Conservation (phyloP, 2,888 invertebrate species). For the Neoscelio sp. region DNA sequence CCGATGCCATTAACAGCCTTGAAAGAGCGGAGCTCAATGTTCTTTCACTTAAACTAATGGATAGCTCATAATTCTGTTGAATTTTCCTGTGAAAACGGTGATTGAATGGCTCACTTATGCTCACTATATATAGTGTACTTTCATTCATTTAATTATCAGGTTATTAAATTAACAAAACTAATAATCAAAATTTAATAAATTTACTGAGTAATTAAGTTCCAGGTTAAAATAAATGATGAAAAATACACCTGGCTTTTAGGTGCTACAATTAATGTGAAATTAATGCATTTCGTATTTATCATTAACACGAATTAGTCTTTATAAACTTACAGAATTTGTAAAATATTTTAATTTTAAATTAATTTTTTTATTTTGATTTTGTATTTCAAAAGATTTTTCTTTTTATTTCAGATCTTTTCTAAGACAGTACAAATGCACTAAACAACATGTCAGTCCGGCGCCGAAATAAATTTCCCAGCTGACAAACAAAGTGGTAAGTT, state of each 20-base stretch:
- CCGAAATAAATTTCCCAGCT: constrained; percentile 71
- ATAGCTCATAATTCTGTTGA: constrained; percentile 43
- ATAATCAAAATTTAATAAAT: constrained; percentile 20
- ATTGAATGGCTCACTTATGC: constrained; percentile 25
- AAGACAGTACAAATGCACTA: constrained; percentile 14
- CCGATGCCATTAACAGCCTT: constrained; percentile 37
- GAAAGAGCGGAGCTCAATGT: constrained; percentile 31
- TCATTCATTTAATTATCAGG: constrained; percentile 17
- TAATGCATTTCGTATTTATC: too few relatives aligned
- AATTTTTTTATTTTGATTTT: too few relatives aligned
- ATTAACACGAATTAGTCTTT: too few relatives aligned
- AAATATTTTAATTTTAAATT: too few relatives aligned
- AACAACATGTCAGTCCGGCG: constrained; percentile 69
- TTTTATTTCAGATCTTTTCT: constrained; percentile 63
- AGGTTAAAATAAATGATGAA: background rate
- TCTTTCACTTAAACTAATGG: constrained; percentile 57
- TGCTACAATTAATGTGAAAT: too few relatives aligned
- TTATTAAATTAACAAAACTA: constrained; percentile 28
- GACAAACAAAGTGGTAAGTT: constrained; percentile 73
- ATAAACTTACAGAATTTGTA: too few relatives aligned
- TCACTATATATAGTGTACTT: background rate
- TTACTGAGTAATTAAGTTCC: background rate
- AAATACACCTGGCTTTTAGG: too few relatives aligned
- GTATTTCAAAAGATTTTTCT: background rate
- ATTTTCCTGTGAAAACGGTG: constrained; percentile 24